Evolutionary conservation across 2,113 vertebrate genomes (phyloP).

Genomic region (Bufo gargarizans): DNA sequence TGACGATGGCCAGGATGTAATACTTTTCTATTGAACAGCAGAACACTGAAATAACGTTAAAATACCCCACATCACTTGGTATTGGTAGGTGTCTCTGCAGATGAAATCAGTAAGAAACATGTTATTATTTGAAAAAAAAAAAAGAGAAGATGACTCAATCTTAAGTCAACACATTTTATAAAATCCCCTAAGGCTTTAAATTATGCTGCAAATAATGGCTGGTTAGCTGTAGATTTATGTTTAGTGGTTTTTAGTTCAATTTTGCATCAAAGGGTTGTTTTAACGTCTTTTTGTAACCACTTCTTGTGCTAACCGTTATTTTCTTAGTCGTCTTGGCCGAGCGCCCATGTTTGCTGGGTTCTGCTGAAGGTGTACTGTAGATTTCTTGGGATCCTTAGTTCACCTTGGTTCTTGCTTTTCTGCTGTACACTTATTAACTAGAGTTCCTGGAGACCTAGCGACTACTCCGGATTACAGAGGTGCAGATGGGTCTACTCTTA

Average conservation of each 20-base stretch:
- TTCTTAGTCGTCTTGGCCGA: not conserved
- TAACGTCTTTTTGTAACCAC: not conserved
- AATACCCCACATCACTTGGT: not conserved
- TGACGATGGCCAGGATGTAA: no score
- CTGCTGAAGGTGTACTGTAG: not conserved
- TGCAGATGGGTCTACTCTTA: no score
- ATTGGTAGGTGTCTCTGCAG: not conserved
- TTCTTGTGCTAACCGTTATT: not conserved
- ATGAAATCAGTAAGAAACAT: not conserved
- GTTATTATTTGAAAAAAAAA: not conserved
- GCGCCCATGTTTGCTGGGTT: not conserved
- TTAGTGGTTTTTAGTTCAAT: not conserved
- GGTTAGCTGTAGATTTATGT: not conserved
- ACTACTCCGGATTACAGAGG: no score
- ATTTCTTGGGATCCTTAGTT: not conserved
- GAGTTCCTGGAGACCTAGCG: no score
- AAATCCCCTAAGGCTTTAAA: conserved; percentile 9
- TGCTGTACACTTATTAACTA: not conserved
- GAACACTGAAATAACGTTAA: not conserved
- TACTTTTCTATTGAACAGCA: not conserved
- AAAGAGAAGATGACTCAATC: conserved; percentile 15
- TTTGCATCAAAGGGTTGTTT: not conserved
- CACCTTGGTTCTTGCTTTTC: not conserved
- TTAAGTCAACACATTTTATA: not conserved
- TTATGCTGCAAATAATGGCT: not conserved